A percentile compares a stretch with the other conserved stretches of the same genome.
phyloP scores from a whole-genome alignment of 1,140 invertebrate genomes.

The Onthophagus taurus region DNA sequence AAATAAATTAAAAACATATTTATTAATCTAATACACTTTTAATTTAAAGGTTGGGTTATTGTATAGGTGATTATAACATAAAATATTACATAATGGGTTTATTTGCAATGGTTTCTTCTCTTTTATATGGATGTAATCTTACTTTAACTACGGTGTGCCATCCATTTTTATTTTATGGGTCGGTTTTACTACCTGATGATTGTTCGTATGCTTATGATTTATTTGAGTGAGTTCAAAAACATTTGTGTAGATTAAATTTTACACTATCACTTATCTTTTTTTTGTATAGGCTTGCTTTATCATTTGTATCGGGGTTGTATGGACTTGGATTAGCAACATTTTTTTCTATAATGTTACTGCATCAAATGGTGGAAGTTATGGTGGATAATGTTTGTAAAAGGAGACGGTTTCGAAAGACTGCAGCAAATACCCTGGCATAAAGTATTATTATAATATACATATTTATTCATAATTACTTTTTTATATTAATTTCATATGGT shows the following conservation, averaged over 20 bases:
- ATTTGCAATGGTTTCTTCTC: conserved; percentile 46
- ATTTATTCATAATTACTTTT: no score
- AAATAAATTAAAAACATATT: conserved; percentile 12
- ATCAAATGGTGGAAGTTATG: not conserved
- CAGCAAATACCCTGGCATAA: no score
- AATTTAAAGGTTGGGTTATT: conserved; percentile 58
- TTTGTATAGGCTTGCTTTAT: conserved; percentile 29
- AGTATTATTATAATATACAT: no score
- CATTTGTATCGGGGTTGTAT: conserved; percentile 31
- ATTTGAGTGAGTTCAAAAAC: conserved; percentile 47
- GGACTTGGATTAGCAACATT: conserved; percentile 25
- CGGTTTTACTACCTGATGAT: conserved; percentile 56
- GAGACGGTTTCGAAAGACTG: no score
- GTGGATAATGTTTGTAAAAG: not conserved
- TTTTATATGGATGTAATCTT: conserved; percentile 58
- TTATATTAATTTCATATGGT: no score
- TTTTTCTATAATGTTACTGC: not conserved
- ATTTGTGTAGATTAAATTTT: not conserved
- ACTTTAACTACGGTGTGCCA: conserved; percentile 62
- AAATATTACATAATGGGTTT: conserved; percentile 50
- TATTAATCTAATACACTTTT: conserved; percentile 15
- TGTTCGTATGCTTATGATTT: conserved; percentile 62
- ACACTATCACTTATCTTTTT: conserved; percentile 10
- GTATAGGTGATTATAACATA: conserved; percentile 56
- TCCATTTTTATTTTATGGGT: conserved; percentile 52